Percentiles rank a stretch among this genome's conserved stretches.
These are phyloP conservation scores for Aelia acuminata DNA, from an alignment of 2,888 invertebrate genomes.

Conservation along the genomic window DNA sequence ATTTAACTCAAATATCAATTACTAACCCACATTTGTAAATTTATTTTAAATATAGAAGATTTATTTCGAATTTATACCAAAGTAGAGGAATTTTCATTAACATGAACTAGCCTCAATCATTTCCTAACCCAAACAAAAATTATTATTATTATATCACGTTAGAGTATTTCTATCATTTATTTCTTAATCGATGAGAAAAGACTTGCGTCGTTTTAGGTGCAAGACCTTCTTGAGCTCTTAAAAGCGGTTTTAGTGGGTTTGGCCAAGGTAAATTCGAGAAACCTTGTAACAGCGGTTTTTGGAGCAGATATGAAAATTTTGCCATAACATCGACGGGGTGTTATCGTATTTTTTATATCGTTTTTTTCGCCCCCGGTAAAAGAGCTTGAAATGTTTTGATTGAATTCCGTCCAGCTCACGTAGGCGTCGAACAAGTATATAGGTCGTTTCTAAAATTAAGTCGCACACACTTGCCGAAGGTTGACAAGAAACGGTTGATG, in stretches of 20 bases:
- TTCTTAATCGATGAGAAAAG: too few species aligned
- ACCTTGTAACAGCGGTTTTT: not conserved
- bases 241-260: not conserved
- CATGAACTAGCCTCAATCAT: too few species aligned
- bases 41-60: too few species aligned
- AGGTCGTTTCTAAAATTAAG: not conserved
- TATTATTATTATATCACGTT: too few species aligned
- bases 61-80: too few species aligned
- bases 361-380: not conserved
- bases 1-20: too few species aligned
- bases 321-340: not conserved
- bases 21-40: too few species aligned
- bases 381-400: not conserved
- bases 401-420: not conserved
- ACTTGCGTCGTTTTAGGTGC: too few species aligned
- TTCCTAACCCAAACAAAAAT: too few species aligned
- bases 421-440: not conserved
- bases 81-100: too few species aligned
- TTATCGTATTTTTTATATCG: conserved; percentile 1
- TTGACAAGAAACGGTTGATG: not conserved
- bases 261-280: not conserved
- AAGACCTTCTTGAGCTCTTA: not conserved
- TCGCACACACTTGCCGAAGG: not conserved
- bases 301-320: not conserved
- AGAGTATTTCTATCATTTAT: too few species aligned